Conservation (phyloP, 2,888 invertebrate genomes). For the Hemistola chrysoprasaria region DNA sequence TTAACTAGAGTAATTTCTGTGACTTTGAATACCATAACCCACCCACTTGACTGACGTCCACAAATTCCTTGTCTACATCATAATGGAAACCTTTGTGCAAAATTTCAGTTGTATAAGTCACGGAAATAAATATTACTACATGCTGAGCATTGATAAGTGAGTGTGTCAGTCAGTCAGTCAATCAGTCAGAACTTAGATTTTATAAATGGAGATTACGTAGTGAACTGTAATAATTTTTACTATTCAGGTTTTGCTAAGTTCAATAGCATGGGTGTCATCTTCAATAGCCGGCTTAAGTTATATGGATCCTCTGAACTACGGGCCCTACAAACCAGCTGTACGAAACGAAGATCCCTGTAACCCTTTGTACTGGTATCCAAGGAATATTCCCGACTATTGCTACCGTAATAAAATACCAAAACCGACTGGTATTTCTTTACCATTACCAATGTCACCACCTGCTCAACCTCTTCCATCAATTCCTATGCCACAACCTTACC, state of each 20-base stretch:
- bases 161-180: no score
- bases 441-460: slow-evolving; percentile 25
- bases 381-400: slow-evolving; percentile 41
- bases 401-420: slow-evolving; percentile 26
- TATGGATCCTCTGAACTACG: slow-evolving; percentile 37
- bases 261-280: slow-evolving; percentile 29
- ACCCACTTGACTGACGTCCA: no score
- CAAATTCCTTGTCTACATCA: no score
- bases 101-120: no score
- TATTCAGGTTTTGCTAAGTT: slow-evolving; percentile 41
- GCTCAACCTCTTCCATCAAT: slow-evolving; percentile 14
- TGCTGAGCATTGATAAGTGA: no score
- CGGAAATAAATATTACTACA: no score
- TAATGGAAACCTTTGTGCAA: no score
- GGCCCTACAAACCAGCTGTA: slow-evolving; percentile 10
- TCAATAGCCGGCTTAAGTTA: slow-evolving; percentile 50
- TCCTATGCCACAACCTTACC: slow-evolving; percentile 18
- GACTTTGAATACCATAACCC: no score
- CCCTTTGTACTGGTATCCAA: slow-evolving; percentile 65
- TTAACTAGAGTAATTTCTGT: no score
- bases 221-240: slow-evolving; percentile 6
- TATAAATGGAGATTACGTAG: no score
- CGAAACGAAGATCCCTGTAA: slow-evolving; percentile 55
- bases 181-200: no score
- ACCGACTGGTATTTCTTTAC: slow-evolving; percentile 18